phyloP scores from a whole-genome alignment of 2,797 vertebrate genomes.

The Poeciliopsis infans region DNA sequence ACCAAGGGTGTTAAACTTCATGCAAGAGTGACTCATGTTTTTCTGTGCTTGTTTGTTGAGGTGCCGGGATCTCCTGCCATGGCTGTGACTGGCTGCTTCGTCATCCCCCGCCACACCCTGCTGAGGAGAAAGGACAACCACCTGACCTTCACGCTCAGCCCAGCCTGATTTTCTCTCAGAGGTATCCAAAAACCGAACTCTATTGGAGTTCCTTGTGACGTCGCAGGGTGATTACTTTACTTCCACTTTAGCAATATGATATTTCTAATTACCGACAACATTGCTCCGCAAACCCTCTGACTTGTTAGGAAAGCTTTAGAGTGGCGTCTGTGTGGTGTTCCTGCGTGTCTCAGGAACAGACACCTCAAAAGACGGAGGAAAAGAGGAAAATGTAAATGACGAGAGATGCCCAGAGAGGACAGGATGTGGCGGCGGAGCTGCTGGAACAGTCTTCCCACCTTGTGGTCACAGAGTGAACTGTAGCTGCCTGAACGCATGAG shows the following conservation, averaged over 20 bases:
- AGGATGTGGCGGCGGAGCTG: conserved; percentile 81
- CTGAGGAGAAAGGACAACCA: conserved; percentile 72
- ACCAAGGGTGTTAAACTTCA: conserved; percentile 17
- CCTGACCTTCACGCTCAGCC: conserved; percentile 76
- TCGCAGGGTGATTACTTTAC: conserved; percentile 16
- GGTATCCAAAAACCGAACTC: conserved; percentile 41
- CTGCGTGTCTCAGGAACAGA: conserved; percentile 14
- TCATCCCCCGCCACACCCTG: conserved; percentile 78
- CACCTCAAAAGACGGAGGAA: conserved; percentile 33
- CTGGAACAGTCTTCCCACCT: conserved; percentile 96
- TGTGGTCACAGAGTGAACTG: conserved; percentile 96
- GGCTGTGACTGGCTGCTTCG: conserved; percentile 71
- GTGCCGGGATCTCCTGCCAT: conserved; percentile 71
- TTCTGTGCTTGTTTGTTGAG: conserved; percentile 45
- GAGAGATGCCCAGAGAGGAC: conserved; percentile 67
- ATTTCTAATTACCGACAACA: conserved; percentile 1
- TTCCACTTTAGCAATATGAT: conserved; percentile 7
- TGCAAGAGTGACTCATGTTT: conserved; percentile 13
- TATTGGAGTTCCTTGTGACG: conserved; percentile 20
- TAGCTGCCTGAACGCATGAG: conserved; percentile 88
- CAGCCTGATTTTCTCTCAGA: conserved; percentile 44
- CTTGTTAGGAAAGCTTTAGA: neutral
- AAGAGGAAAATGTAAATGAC: conserved; percentile 53
- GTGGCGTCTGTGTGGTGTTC: neutral
- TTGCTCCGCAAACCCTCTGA: conserved; percentile 12